Evolutionary conservation across 2,888 invertebrate species (phyloP), one percentile per base, ranked within the genome.

Genomic region (Ariolimax columbianus): DNA sequence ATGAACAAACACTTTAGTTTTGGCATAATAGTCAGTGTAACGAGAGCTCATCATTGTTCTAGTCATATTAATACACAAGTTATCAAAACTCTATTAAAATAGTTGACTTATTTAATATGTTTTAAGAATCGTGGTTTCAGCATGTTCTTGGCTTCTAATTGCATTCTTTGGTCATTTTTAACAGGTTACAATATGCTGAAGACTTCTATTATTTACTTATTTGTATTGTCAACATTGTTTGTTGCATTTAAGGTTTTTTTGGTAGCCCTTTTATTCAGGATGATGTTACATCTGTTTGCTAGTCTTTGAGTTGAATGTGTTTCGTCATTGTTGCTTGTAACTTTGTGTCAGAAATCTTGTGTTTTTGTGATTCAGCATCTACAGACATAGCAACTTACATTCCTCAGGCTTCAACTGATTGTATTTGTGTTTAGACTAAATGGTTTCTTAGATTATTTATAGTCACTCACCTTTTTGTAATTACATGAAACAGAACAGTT

Each of bases 21-120:
- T 70, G 26, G 70, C 38, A 38, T 70, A 38, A 70, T 70, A 19
- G 40, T 70, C 1, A 70, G 40, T 38, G 59, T 63, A 63, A 63
- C 4, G 38, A 33, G 19, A 26, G 40, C 40, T 38, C 23, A 38
- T 38, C n/a, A 40, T 38, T 70, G 40, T 26, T 70, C 38, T 70
- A 70, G 70, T 70, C 70, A 70, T 70, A 70, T 70, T 9, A 68
- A 68, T 68, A 68, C n/a, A n/a, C n/a, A 17, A 40, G 70, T 38
- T 68, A 38, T 63, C n/a, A n/a, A 4, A n/a, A 26, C 26, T 63
- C 26, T 63, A n/a, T n/a, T n/a, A 4, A n/a, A 26, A 7, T 63
- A 63, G 68, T 36, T 36, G 36, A 19, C 19, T 36, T 47, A 7
- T 47, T 55, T 55, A 55, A 23, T 55, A 55, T 55, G 55, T 55